These are phyloP conservation scores for Clepsis dumicolana DNA, from an alignment of 2,888 invertebrate genomes.

Conservation along the genomic window DNA sequence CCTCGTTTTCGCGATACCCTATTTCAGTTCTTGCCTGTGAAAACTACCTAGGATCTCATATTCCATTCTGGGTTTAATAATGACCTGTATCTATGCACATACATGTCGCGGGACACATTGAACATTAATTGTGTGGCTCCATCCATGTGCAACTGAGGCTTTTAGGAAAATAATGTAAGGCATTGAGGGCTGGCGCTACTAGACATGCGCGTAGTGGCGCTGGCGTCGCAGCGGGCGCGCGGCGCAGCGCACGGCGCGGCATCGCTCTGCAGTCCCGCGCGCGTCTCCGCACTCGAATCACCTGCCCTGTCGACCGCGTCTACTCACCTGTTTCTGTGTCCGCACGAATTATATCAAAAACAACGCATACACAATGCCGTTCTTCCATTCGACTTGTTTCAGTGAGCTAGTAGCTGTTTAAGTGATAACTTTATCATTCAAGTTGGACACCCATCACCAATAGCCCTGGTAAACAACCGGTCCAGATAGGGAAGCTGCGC, in stretches of 20 bases:
- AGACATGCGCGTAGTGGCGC: constrained; percentile 73
- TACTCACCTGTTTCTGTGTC: constrained; percentile 57
- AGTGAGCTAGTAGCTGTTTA: constrained; percentile 74
- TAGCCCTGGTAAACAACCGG: constrained; percentile 70
- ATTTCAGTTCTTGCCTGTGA: constrained; percentile 9
- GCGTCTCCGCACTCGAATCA: constrained; percentile 66
- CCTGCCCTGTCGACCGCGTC: constrained; percentile 55
- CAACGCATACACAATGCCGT: constrained; percentile 64
- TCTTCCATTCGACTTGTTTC: constrained; percentile 55
- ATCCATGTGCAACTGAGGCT: constrained; percentile 69
- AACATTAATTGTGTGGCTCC: constrained; percentile 57
- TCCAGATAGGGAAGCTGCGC: constrained; percentile 82
- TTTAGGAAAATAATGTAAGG: constrained; percentile 33
- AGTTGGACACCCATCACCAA: constrained; percentile 55
- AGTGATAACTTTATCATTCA: constrained; percentile 67
- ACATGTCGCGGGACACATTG: constrained; percentile 55
- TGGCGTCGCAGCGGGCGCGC: constrained; percentile 57
- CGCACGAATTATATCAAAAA: constrained; percentile 69
- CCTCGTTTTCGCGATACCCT: constrained; percentile 15
- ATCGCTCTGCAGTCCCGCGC: constrained; percentile 69
- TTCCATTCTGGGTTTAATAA: constrained; percentile 53
- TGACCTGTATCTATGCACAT: constrained; percentile 47
- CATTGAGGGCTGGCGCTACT: constrained; percentile 50
- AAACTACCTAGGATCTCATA: constrained; percentile 49
- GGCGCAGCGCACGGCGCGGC: constrained; percentile 47